Evolutionary conservation across 2,113 vertebrate genomes (phyloP).

Genomic region (Sterrhoptilus dennistouni): DNA sequence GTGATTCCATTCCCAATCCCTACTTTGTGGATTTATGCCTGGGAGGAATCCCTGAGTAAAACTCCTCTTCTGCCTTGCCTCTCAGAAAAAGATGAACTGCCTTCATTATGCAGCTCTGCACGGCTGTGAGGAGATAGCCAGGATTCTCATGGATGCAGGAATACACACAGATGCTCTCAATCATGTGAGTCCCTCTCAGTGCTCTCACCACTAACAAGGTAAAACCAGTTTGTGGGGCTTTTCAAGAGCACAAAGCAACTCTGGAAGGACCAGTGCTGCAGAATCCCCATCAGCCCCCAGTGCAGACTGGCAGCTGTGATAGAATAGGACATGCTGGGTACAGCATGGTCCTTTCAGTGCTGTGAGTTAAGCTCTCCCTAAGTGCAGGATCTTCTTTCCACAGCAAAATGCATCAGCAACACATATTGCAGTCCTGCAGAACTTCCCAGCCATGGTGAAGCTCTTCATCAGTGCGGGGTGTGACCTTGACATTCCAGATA

Average conservation of each 20-base stretch:
- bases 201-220: not conserved
- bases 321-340: not conserved
- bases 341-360: not conserved
- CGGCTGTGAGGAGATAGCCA: constrained; percentile 73
- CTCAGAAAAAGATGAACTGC: constrained; percentile 81
- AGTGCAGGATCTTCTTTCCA: not conserved
- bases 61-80: not conserved
- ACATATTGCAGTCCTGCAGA: constrained; percentile 81
- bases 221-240: not conserved
- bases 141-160: constrained; percentile 77
- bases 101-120: constrained; percentile 82
- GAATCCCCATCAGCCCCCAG: fast-evolving
- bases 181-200: constrained; percentile 68
- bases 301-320: not conserved
- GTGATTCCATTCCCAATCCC: not conserved
- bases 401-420: constrained; percentile 81
- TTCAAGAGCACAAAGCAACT: not conserved
- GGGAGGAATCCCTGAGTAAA: not conserved
- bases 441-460: constrained; percentile 76
- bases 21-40: not conserved
- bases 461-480: constrained; percentile 78
- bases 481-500: constrained; percentile 83
- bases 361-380: not conserved
- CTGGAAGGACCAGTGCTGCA: not conserved
- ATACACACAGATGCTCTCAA: constrained; percentile 76